Base-by-base conservation (phyloP, 2,888 invertebrate species). In the Scaptodrosophila latifasciaeformis region DNA sequence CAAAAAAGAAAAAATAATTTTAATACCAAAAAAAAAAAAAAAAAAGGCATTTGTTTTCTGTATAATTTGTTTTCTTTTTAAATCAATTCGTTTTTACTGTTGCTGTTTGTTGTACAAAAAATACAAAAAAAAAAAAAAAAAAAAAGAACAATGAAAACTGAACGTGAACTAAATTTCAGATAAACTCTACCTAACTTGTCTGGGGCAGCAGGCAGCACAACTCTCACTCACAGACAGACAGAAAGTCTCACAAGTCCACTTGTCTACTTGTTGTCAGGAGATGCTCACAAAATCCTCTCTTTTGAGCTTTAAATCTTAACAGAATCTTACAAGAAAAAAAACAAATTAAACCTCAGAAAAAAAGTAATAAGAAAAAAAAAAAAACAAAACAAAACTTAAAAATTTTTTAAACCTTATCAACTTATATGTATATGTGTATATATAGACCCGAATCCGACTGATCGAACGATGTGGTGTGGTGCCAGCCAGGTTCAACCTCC, bases 151-250 rank as follows among this genome's bases (percentile, higher is more conserved):
- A 77, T 75, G 77, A 82, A 84, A 85, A 85, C 82, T 85, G 84
- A 84, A 83, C 85, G 77, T 82, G 82, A 71, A 82, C 85, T 86
- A 85, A 86, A 84, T 86, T 86, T 86, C 86, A 86, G 86, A 86
- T 85, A 72, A 72, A 81, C 81, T 81, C 78, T 82, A 82, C 83
- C 83, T 84, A 79, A 79, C 83, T 82, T 84, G 84, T 84, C 82
- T 82, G 81, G 84, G 84, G 67, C 72, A 67, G 65, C 83, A 83
- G 84, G 70, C 74, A 75, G 67, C 69, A 65, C 68, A 48, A 70
- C 70, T 70, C 67, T 70, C 74, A 75, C 75, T 75, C 75, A 75
- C 71, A 77, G 74, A 76, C 70, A 70, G 77, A 75, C 70, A 75
- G 74, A 70, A 55, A 61, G 53, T 66, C 51, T 64, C 59, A 67